Evolutionary conservation across 2,797 vertebrate genomes (phyloP), one percentile per base, ranked within the genome.

Genomic region (Eleutherodactylus coqui): DNA sequence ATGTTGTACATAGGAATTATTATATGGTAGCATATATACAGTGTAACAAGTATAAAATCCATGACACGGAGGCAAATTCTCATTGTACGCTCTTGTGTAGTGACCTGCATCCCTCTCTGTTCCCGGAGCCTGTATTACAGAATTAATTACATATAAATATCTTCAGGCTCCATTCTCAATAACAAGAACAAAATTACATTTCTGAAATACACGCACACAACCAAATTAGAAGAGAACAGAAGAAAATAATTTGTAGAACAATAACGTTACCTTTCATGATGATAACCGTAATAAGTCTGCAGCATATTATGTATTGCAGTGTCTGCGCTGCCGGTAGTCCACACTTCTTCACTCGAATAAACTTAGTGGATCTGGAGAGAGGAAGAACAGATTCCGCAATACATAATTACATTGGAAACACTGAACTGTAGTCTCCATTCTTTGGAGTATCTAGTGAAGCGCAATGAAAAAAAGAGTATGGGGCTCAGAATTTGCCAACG

Each of bases 81-180:
- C 1, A 27, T 60, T 60, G 10, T 60, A 13, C 1, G 58, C 53
- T 24, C 10, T n/a, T n/a, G n/a, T n/a, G n/a, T n/a, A n/a, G n/a
- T n/a, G n/a, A n/a, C n/a, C n/a, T n/a, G n/a, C n/a, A n/a, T n/a
- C n/a, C n/a, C n/a, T n/a, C 6, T 58, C 3, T 60, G 29, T 58
- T 58, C 7, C 53, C 53, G 6, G 3, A 36, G 64, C 16, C 29
- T 34, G 19, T 19, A 41, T 10, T 3, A 10, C 36, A 43, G 36
- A 38, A 43, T 72, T 21, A 43, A 72, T 72, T 43, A 43, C 69
- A 72, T 41, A 72, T 43, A 24, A 72, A 72, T 41, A 72, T 43
- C 11, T 21, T 43, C 17, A 72, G 24, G 38, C 38, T 43, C 13
- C 19, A 43, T 43, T 72, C 69, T 43, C 38, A 45, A 72, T 43